A percentile compares a stretch with the other conserved stretches of the same genome.
Evolutionary conservation across 2,888 invertebrate genomes (phyloP).

Genomic region (Heliconius charithonia): DNA sequence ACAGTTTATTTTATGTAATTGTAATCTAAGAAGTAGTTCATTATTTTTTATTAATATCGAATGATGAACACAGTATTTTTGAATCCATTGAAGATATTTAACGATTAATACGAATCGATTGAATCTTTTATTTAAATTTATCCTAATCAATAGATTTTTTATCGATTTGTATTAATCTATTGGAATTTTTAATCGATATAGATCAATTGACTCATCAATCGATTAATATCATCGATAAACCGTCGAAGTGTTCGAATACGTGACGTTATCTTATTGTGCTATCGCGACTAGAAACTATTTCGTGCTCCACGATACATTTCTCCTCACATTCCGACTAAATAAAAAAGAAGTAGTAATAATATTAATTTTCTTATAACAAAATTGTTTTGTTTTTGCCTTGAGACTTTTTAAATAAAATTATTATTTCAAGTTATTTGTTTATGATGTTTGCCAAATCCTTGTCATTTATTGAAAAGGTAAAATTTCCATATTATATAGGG

Average conservation of each 20-base stretch:
- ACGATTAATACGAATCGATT: not conserved
- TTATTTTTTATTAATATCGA: slow-evolving; percentile 6
- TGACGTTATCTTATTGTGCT: slow-evolving; percentile 39
- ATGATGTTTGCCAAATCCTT: not conserved
- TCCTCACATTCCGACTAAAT: not conserved
- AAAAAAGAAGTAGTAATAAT: not conserved
- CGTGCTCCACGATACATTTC: slow-evolving; percentile 45
- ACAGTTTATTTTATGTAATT: not conserved
- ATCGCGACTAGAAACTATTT: slow-evolving; percentile 45
- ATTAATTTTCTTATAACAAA: not conserved
- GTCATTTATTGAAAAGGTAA: not conserved
- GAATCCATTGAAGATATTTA: not conserved
- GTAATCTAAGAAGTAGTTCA: not conserved
- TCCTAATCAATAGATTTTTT: not conserved
- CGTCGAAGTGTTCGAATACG: slow-evolving; percentile 6
- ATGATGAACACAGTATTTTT: not conserved
- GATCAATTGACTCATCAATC: not conserved
- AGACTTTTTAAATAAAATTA: not conserved
- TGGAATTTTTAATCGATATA: not conserved
- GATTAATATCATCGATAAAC: slow-evolving; percentile 8
- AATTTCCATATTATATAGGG: not conserved
- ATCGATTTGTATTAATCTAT: not conserved
- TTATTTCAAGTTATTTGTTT: not conserved
- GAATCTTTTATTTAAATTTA: not conserved
- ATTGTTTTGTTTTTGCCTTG: not conserved